Evolutionary conservation across 2,113 vertebrate species (phyloP), one percentile per base, ranked within the genome.

Genomic region (Hemiprocne comata): DNA sequence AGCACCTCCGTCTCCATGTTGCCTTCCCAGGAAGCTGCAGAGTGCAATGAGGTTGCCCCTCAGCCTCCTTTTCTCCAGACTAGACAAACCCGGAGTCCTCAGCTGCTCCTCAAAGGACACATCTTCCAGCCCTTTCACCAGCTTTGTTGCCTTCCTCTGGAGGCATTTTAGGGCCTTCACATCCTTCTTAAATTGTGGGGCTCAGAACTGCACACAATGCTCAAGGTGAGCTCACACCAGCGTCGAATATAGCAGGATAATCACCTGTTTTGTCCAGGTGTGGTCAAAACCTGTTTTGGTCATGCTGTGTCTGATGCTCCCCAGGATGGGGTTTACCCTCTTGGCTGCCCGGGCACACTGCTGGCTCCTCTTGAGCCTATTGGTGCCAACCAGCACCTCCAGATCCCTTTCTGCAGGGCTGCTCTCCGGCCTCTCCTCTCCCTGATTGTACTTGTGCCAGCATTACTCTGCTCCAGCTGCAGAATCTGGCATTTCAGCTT

Each of bases 381-480:
- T 24, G 10, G 6, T 13, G 5, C 16, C 33, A 11, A 7, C 66
- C 50, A 70, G 40, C 40, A 42, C 40, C 60, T 36, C 31, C 57
- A 38, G 8, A 13, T 15, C n/a, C 13, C 46, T 51, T 25, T 25
- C n/a, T 42, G 42, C 34, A 20, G 54, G 28, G 29, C 54, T 50
- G 67, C 50, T 84, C 25, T 14, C 19, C 31, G n/a, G n/a, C n/a
- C n/a, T n/a, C n/a, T n/a, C n/a, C n/a, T n/a, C n/a, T n/a, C n/a
- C n/a, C n/a, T n/a, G n/a, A n/a, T n/a, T n/a, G n/a, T n/a, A 6
- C 33, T 13, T 42, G 12, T 42, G 48, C 28, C 3, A 4, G 28
- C 1, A 0, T 48, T 62, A 17, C 17, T 4, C 34, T 1, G 2
- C 40, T 10, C 19, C 18, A 36, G 28, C 2, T 46, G n/a, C n/a